Base-by-base conservation (phyloP, 2,797 vertebrate genomes). In the Artibeus jamaicensis region DNA sequence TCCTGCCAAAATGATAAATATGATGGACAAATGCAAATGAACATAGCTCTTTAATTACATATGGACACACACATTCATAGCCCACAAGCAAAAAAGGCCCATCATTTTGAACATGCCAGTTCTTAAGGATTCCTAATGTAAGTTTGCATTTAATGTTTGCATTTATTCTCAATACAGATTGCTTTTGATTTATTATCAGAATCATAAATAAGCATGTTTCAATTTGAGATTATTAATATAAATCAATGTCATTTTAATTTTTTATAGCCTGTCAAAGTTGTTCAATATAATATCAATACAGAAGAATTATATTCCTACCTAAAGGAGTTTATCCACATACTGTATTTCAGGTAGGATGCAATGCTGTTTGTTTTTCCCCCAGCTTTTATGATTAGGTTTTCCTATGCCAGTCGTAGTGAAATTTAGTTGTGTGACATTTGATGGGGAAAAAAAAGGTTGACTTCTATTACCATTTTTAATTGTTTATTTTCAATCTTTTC, bases 281-380 rank as follows among this genome's bases (percentile, higher is more conserved):
- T 99, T 91, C 99, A 99, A 95, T 99, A 99, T 98, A 99, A 99
- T 97, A 99, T 99, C 97, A 99, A 99, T 96, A 99, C 99, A 90
- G 99, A 99, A 97, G 99, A 99, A 97, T 98, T 99, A 3, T 99
- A 99, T 98, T 99, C 99, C 14, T 99, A 99, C 93, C 99, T 99
- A 97, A 99, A 99, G 98, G 99, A 99, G 96, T 99, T 99, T 93
- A 99, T 99, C 98, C 99, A 99, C 96, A 99, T 99, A 97, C 98
- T 99, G 2, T 99, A 99, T 98, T 99, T 99, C 99, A 99, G 99
- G 99, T 99, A 96, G 98, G 98, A 34, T 59, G 10, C 4, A 32
- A 8, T 94, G 92, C 32, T 92, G 6, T 68, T 73, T 83, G 24
- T 44, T 91, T 44, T 11, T 0, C 0, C 7, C 6, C 11, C 18